phyloP scores from a whole-genome alignment of 2,797 vertebrate genomes.

The Cirrhinus molitorella region DNA sequence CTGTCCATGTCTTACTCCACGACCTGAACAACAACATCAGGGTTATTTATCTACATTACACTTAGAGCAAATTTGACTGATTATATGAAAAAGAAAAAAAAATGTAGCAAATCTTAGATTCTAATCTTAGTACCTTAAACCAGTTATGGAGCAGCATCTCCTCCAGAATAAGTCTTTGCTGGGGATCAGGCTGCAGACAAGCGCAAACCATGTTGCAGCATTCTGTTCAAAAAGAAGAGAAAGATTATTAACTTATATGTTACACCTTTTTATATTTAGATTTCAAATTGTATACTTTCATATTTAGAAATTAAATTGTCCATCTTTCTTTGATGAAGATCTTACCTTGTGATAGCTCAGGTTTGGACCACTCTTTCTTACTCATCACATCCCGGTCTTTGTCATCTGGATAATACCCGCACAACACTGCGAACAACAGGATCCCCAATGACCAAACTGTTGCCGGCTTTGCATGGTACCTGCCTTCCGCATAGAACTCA shows the following conservation, averaged over 20 bases:
- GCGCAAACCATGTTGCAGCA: background rate
- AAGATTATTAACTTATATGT: background rate
- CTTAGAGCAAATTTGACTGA: background rate
- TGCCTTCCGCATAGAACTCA: background rate
- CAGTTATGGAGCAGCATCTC: background rate
- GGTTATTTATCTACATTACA: background rate
- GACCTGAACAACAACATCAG: background rate
- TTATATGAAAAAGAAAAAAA: background rate
- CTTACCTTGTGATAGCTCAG: background rate
- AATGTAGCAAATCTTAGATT: background rate
- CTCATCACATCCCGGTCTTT: background rate
- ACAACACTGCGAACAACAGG: background rate
- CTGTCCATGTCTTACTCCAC: background rate
- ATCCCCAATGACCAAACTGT: constrained; percentile 1
- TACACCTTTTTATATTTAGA: background rate
- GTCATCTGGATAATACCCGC: background rate
- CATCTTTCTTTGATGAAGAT: background rate
- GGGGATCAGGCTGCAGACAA: background rate
- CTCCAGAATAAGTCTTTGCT: background rate
- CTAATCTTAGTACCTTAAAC: background rate
- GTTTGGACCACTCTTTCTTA: background rate
- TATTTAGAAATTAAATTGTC: background rate
- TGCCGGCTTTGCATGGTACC: background rate
- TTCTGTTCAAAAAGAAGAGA: background rate
- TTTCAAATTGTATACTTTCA: background rate